Percentiles rank a stretch among this genome's conserved stretches.
These are phyloP conservation scores for Aleiodes testaceus DNA, from an alignment of 2,888 invertebrate genomes.

Conservation along the genomic window DNA sequence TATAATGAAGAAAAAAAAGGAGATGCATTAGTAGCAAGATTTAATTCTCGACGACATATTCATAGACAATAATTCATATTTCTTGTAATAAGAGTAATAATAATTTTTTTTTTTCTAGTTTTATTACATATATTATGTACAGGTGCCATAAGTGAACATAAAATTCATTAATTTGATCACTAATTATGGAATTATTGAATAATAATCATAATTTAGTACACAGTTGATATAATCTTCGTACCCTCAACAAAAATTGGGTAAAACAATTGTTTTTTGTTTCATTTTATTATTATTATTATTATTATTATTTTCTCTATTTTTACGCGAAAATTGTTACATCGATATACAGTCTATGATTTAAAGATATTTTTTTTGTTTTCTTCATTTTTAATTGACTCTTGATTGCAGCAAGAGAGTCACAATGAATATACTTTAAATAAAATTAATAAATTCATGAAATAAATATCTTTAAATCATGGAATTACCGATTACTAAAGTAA, in stretches of 20 bases:
- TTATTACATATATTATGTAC: conserved; percentile 49
- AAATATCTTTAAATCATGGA: conserved; percentile 49
- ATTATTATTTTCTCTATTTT: conserved; percentile 32
- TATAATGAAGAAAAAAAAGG: conserved; percentile 1
- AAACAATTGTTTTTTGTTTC: conserved; percentile 33
- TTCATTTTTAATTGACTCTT: not conserved
- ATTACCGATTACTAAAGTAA: conserved; percentile 54
- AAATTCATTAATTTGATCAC: conserved; percentile 40
- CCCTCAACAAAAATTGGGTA: not conserved
- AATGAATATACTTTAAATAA: conserved; percentile 8
- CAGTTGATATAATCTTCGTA: conserved; percentile 10
- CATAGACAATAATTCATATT: conserved; percentile 28
- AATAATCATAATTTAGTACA: not conserved
- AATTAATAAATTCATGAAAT: conserved; percentile 11
- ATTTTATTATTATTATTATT: conserved; percentile 38
- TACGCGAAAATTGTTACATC: conserved; percentile 25
- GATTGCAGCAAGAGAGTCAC: not conserved
- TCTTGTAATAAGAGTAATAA: not conserved
- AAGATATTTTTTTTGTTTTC: not conserved
- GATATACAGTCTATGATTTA: conserved; percentile 1
- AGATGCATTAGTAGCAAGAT: conserved; percentile 20
- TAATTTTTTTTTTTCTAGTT: conserved; percentile 41
- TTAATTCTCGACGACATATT: conserved; percentile 27
- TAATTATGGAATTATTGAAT: conserved; percentile 11
- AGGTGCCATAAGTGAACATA: conserved; percentile 56